Base-by-base conservation (phyloP, 92 coral and sea anemone species). In the Porites cylindrica region DNA sequence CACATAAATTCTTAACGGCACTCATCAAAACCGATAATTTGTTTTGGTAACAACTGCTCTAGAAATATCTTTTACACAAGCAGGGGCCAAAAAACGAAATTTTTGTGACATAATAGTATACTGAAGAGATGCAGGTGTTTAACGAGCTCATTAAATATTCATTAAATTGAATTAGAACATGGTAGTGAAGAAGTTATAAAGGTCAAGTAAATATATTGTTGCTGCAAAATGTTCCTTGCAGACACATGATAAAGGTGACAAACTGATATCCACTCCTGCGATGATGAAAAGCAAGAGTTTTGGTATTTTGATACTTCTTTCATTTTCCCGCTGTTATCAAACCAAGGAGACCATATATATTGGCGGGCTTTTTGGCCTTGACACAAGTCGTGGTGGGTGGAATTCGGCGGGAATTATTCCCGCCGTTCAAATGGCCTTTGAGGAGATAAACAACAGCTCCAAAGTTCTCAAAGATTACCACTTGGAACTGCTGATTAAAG, bases 361-460 rank as follows among this genome's bases (percentile, higher is more conserved):
- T 10, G 95, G 95, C 1, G 95, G 95, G 7, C 77, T 92, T 12
- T 92, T 92, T 87, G 95, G 93, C 1, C 71, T 92, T 65, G 91
- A 92, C 66, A 86, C 95, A 0, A 90, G 91, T 62, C 85, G 91
- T 10, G 95, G 95, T 8, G 95, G 95, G 7, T 92, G 95, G 95
- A 92, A 90, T 26, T 92, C 95, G 6, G 95, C 89, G 7, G 95
- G 95, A 2, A 90, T 92, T 2, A 76, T 92, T 14, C 95, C 95
- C 13, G 95, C 95, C 43, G 93, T 92, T 32, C 89, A 92, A 84
- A 90, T 92, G 89, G 95, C 95, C 18, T 79, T 92, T 58, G 95
- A 92, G 50, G 93, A 92, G 38, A 90, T 92, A 63, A 92, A 92
- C 70, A 92, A 92, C 88, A 90, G 86, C 54, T 60, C 91, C 1